Evolutionary conservation across 2,888 invertebrate species (phyloP), one percentile per base, ranked within the genome.

Genomic region (Congeria kusceri): DNA sequence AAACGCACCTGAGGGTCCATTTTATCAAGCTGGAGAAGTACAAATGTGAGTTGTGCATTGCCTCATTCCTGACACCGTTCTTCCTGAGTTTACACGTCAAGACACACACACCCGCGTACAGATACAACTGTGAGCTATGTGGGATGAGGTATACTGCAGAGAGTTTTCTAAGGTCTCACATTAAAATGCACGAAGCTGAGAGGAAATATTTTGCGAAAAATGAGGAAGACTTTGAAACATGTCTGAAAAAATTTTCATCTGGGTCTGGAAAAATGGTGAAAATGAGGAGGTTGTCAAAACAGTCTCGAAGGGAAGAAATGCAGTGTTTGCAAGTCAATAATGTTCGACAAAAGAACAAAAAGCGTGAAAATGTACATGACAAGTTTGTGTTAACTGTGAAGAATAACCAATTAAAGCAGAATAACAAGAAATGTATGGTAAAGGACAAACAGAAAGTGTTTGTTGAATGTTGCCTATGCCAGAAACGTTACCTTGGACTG

Each of bases 361-460:
- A 39, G 39, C 39, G 39, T 39, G 39, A 9, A 11, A 5, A 39
- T 39, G 3, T 39, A 39, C 39, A 13, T 5, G 15, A 15, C 39
- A 39, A 39, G 9, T 39, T 39, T 39, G 39, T 7, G 3, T 39
- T 39, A 11, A 11, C 39, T 39, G 39, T 39, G 39, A 39, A 39
- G 11, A 39, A 39, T 39, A 39, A 39, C 11, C 9, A 39, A 39
- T 5, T 13, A 13, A 39, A 39, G 39, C 39, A 39, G 15, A 15
- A 39, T 1, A 39, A 39, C 39, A 7, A 7, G 9, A 32, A 32
- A 32, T 39, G 39, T 39, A 13, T 39, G 39, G 39, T 39, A 39
- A 39, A 39, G 39, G 39, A 39, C 13, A 53, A 53, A 53, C 53
- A 53, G 53, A 53, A 53, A 53, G 25, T 53, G 25, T 53, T 53